phyloP scores from a whole-genome alignment of 2,888 invertebrate genomes.

The Mesorhabditis sp. region DNA sequence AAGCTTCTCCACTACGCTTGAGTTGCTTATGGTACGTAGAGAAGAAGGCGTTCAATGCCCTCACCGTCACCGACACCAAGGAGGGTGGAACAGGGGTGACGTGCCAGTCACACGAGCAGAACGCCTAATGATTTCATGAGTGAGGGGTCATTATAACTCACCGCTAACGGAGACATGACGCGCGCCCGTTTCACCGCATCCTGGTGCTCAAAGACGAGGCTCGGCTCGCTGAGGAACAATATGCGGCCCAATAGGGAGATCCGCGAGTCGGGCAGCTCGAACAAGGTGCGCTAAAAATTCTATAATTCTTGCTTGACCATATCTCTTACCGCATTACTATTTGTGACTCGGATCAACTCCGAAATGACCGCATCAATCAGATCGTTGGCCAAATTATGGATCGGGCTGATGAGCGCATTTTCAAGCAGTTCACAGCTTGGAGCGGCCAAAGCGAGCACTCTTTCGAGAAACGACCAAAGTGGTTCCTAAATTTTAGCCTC shows the following conservation, averaged over 20 bases:
- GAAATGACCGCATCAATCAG: neutral
- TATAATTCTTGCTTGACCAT: neutral
- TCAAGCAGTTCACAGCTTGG: neutral
- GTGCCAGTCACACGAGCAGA: neutral
- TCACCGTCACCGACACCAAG: neutral
- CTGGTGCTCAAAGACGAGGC: neutral
- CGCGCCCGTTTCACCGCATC: neutral
- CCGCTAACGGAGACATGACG: neutral
- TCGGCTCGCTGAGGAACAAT: neutral
- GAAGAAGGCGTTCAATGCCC: neutral
- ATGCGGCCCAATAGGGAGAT: neutral
- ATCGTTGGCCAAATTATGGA: neutral
- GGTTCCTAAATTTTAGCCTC: neutral
- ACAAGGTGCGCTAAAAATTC: neutral
- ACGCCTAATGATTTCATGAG: neutral
- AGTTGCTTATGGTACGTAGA: no score
- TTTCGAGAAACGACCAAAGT: neutral
- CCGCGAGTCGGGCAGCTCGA: conserved; percentile 5
- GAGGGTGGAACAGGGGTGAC: neutral
- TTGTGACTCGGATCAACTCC: neutral
- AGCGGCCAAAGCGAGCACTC: neutral
- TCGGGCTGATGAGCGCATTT: neutral
- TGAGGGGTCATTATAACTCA: neutral
- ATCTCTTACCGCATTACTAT: neutral
- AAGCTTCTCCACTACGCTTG: no score